Conservation (phyloP, 2,113 vertebrate genomes). For the Erythrolamprus reginae region DNA sequence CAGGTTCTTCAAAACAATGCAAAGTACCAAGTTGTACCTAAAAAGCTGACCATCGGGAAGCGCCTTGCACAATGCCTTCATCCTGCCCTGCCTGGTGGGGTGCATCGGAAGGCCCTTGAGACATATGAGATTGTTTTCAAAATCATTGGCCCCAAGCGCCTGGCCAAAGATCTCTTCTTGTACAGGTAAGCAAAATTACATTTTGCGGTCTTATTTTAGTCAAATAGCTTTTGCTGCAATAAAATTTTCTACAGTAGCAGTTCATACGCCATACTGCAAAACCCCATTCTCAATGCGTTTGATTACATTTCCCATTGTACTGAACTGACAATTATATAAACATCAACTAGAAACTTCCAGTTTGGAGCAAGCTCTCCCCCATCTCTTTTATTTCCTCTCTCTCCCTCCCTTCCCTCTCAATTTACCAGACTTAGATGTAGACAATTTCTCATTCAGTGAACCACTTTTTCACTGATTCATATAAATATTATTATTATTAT, state of each 20-base stretch:
- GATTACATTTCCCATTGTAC: background rate
- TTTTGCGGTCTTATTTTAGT: background rate
- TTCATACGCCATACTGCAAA: background rate
- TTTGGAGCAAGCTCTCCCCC: background rate
- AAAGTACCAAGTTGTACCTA: conserved; percentile 96
- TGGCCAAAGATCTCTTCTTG: conserved; percentile 98
- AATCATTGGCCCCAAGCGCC: conserved; percentile 96
- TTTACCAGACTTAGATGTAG: background rate
- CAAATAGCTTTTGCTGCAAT: background rate
- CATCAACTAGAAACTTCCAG: background rate
- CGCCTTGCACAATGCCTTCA: conserved; percentile 97
- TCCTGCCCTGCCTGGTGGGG: conserved; percentile 93
- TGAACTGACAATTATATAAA: background rate
- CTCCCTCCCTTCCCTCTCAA: background rate
- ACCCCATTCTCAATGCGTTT: background rate
- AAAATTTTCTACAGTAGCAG: background rate
- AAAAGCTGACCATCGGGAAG: conserved; percentile 96
- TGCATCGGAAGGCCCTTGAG: conserved; percentile 97
- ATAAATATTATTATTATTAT: too few species aligned
- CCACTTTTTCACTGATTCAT: background rate
- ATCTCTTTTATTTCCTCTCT: too few species aligned
- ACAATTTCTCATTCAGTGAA: background rate
- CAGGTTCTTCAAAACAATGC: conserved; percentile 97
- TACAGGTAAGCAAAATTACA: conserved; percentile 78
- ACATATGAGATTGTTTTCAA: conserved; percentile 99